phyloP scores from a whole-genome alignment of 2,113 vertebrate species.

The Crocuta crocuta region DNA sequence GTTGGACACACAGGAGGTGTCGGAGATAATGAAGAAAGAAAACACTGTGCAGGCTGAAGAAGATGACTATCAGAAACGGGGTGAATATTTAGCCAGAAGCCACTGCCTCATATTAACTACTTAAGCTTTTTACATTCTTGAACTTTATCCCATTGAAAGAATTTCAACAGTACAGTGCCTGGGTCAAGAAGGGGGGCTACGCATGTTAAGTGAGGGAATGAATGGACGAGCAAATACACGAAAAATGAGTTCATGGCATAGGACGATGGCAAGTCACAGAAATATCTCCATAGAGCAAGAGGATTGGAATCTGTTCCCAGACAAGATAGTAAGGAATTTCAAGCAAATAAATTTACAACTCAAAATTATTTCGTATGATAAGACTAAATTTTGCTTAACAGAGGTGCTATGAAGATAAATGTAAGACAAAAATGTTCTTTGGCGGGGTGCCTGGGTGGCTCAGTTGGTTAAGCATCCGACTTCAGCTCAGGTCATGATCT shows the following conservation, averaged over 20 bases:
- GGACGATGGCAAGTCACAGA: background rate
- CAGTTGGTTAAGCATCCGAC: no score
- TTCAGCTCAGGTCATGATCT: no score
- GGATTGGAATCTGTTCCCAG: background rate
- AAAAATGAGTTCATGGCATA: background rate
- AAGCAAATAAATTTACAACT: slow-evolving; percentile 18
- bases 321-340: background rate
- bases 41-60: background rate
- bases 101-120: background rate
- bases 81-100: background rate
- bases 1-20: background rate
- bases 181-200: background rate
- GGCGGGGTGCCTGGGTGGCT: no score
- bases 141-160: background rate
- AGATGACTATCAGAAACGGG: background rate
- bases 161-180: background rate
- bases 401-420: background rate
- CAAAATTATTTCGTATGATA: background rate
- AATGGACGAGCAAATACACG: background rate
- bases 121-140: background rate
- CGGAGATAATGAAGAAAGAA: background rate
- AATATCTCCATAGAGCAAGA: background rate
- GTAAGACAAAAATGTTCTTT: background rate
- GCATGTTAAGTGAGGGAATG: background rate
- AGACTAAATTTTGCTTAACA: slow-evolving; percentile 3